Conservation (phyloP, 2,888 invertebrate genomes). For the Netelia virgata region DNA sequence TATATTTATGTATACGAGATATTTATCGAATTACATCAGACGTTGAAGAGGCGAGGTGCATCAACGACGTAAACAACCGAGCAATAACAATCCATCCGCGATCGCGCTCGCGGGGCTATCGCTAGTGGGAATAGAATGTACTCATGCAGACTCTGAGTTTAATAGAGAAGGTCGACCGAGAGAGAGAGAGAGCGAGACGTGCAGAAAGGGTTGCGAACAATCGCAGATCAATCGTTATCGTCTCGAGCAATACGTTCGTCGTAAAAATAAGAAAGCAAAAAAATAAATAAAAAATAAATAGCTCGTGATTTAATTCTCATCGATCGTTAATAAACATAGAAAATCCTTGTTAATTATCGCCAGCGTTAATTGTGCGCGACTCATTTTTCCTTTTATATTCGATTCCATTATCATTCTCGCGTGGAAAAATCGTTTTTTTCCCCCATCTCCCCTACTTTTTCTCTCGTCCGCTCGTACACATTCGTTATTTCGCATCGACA, state of each 20-base stretch:
- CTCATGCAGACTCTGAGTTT: slow-evolving; percentile 20
- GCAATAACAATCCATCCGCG: slow-evolving; percentile 29
- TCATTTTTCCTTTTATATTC: slow-evolving; percentile 17
- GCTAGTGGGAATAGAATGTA: slow-evolving; percentile 54
- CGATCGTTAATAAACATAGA: slow-evolving; percentile 20
- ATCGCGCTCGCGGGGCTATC: slow-evolving; percentile 5
- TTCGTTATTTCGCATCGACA: slow-evolving; percentile 59
- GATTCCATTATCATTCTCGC: slow-evolving; percentile 60
- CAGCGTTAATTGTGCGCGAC: background rate
- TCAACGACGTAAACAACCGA: slow-evolving; percentile 47
- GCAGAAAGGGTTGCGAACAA: slow-evolving; percentile 21
- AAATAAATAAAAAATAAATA: slow-evolving; percentile 27
- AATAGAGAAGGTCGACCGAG: background rate
- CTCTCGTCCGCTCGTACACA: slow-evolving; percentile 24
- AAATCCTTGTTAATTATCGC: background rate
- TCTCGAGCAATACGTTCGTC: slow-evolving; percentile 19
- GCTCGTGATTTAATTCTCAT: background rate
- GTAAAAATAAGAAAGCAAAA: slow-evolving; percentile 42
- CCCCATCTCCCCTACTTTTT: slow-evolving; percentile 16
- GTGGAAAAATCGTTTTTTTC: slow-evolving; percentile 42
- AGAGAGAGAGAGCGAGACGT: too few relatives aligned
- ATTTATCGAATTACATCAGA: slow-evolving; percentile 43
- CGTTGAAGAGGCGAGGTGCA: slow-evolving; percentile 17
- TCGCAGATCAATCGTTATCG: slow-evolving; percentile 43
- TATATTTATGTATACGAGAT: slow-evolving; percentile 23